A percentile compares a stretch with the other conserved stretches of the same genome.
These are phyloP conservation scores for Theocolax elegans DNA, from an alignment of 1,140 invertebrate genomes.

Conservation along the genomic window DNA sequence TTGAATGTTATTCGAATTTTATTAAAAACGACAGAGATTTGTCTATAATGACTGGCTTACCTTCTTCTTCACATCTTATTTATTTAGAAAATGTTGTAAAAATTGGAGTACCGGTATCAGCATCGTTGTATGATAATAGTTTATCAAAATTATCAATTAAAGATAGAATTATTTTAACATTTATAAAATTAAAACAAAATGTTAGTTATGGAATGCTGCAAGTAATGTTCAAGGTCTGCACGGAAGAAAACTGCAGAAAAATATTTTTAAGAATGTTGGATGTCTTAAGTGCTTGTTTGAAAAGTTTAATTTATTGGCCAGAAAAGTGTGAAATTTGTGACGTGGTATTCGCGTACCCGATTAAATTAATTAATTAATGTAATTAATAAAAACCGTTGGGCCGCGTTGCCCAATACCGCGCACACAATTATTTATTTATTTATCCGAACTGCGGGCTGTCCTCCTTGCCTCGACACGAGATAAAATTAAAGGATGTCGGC, in stretches of 20 bases:
- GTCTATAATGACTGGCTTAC: background rate
- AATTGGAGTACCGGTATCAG: background rate
- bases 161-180: slow-evolving; percentile 2
- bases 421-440: too few species aligned
- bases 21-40: slow-evolving; percentile 4
- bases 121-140: background rate
- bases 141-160: background rate
- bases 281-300: background rate
- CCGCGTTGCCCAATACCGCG: too few species aligned
- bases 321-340: background rate
- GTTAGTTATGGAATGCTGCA: background rate
- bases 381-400: too few species aligned
- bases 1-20: slow-evolving; percentile 2
- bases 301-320: background rate
- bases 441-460: too few species aligned
- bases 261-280: background rate
- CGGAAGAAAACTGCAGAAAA: background rate
- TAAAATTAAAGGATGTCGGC: too few species aligned
- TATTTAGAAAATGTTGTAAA: slow-evolving; percentile 6
- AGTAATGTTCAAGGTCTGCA: background rate
- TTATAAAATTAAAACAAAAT: slow-evolving; percentile 6
- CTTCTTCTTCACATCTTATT: background rate
- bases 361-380: too few species aligned
- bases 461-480: too few species aligned
- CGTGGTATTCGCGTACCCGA: too few species aligned